Evolutionary conservation across 2,888 invertebrate genomes (phyloP), one percentile per base, ranked within the genome.

Genomic region (Reticulitermes lucifugus): DNA sequence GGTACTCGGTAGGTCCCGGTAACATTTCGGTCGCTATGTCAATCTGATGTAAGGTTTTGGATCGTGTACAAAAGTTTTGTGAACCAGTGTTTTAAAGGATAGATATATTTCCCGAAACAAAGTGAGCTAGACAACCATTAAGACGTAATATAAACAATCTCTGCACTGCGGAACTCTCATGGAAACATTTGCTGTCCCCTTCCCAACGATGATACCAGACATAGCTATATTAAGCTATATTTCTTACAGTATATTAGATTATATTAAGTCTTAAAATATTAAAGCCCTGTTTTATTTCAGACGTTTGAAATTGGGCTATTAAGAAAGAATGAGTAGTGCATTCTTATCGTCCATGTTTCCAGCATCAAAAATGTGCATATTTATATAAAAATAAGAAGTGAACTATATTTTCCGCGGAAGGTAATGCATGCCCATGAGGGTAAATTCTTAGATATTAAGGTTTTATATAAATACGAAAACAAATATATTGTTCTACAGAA

Each of bases 281-380:
- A 79, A 79, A 79, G 79, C 29, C n/a, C 25, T 55, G 55, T 79
- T 79, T 59, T 59, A 79, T 29, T 79, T 79, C 79, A 79, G 79
- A 59, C 35, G 21, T 79, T 79, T 79, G 35, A 79, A 79, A 79
- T 59, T 79, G 22, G 59, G 29, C 51, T 59, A 12, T 46, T 12
- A 46, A 46, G 55, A 55, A 79, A 79, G 22, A 59, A 41, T 21
- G 29, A 5, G 73, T 21, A 41, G 29, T 41, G 41, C 21, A 35
- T 73, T 73, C 73, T 41, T 73, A 41, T 41, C 21, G 14, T 73
- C 41, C 73, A 14, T 41, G 35, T 35, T 35, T 71, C 25, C 2
- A 25, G 9, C 7, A 71, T 6, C 71, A 29, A 1, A 41, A 29
- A 35, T 2, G 7, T 5, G 18, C 14, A 35, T 14, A 35, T 12